Evolutionary conservation across 2,888 invertebrate species (phyloP).

Genomic region (Cordilura impudica): DNA sequence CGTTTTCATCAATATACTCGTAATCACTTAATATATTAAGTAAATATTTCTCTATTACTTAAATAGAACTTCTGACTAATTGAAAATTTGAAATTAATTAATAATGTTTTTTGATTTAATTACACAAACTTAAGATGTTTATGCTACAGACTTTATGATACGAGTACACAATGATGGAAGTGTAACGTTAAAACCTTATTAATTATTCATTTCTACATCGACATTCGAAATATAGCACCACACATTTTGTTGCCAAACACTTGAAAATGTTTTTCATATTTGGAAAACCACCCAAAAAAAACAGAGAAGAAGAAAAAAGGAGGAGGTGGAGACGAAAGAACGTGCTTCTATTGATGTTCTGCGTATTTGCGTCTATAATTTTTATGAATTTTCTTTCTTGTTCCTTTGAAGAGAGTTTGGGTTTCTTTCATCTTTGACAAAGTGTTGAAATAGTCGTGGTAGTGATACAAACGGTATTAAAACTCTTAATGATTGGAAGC

Average conservation of each 20-base stretch:
- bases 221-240: background rate
- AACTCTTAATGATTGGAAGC: slow-evolving; percentile 20
- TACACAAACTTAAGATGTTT: slow-evolving; percentile 2
- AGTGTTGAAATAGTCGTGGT: background rate
- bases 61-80: slow-evolving; percentile 6
- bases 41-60: background rate
- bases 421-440: slow-evolving; percentile 22
- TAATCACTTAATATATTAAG: background rate
- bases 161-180: background rate
- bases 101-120: slow-evolving; percentile 23
- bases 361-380: slow-evolving; percentile 3
- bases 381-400: background rate
- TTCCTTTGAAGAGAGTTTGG: slow-evolving; percentile 12
- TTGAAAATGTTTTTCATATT: slow-evolving; percentile 16
- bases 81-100: slow-evolving; percentile 31
- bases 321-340: slow-evolving; percentile 3
- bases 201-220: background rate
- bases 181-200: background rate
- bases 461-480: background rate
- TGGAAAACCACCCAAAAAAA: background rate
- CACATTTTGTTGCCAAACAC: slow-evolving; percentile 17
- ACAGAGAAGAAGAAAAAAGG: background rate
- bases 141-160: background rate
- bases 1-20: too few species aligned
- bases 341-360: slow-evolving; percentile 43